A percentile compares a stretch with the other conserved stretches of the same genome.
Conservation (phyloP, 2,888 invertebrate species). For the Chymomyza amoena region DNA sequence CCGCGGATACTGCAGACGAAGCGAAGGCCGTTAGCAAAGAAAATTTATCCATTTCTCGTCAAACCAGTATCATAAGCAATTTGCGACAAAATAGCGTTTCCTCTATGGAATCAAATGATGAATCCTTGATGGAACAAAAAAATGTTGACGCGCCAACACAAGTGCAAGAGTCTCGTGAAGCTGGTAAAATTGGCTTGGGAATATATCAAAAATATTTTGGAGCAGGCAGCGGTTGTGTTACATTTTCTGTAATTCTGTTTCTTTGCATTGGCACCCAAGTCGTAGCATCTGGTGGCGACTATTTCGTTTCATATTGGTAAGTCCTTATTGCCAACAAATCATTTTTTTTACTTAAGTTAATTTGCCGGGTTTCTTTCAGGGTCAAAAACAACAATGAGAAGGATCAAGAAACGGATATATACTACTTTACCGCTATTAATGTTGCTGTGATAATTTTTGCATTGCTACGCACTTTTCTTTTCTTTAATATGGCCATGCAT, state of each 20-base stretch:
- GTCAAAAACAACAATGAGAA: conserved; percentile 59
- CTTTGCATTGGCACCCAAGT: conserved; percentile 85
- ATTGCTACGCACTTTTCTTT: conserved; percentile 76
- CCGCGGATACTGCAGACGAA: conserved; percentile 11
- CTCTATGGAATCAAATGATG: conserved; percentile 80
- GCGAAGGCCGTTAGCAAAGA: conserved; percentile 12
- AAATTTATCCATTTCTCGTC: conserved; percentile 45
- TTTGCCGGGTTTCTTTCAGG: conserved; percentile 41
- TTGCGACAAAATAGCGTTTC: conserved; percentile 70
- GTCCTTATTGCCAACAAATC: conserved; percentile 11
- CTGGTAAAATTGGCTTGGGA: conserved; percentile 82
- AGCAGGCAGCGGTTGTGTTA: conserved; percentile 84
- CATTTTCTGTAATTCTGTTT: conserved; percentile 81
- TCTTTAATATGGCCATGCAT: conserved; percentile 83
- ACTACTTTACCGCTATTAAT: conserved; percentile 80
- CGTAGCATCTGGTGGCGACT: conserved; percentile 87
- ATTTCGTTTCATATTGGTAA: conserved; percentile 87
- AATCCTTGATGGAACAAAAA: conserved; percentile 44
- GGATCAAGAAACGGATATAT: conserved; percentile 74
- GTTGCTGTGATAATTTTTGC: conserved; percentile 76
- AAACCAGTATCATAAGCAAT: conserved; percentile 51
- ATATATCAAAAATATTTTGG: conserved; percentile 85
- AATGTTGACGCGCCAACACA: conserved; percentile 75
- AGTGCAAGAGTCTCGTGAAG: conserved; percentile 81
- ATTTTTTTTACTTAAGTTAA: too few relatives aligned